These are phyloP conservation scores for Exocentrus adspersus DNA, from an alignment of 2,888 invertebrate species.

Conservation along the genomic window DNA sequence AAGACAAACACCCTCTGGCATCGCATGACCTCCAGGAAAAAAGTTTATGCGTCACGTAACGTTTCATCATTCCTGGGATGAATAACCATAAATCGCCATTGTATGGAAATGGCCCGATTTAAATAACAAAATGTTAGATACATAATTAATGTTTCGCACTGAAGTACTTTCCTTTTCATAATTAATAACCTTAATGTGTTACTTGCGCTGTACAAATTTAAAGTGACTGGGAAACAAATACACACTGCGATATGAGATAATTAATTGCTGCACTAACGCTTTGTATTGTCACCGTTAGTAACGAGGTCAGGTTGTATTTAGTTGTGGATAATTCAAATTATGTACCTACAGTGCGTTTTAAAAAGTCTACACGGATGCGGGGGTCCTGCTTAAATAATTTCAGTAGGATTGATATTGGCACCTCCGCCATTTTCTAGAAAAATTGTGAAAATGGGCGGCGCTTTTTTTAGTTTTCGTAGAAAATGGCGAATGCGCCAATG, in stretches of 20 bases:
- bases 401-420: no score
- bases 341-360: no score
- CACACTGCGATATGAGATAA: not conserved
- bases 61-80: not conserved
- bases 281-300: not conserved
- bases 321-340: no score
- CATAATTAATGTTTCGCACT: not conserved
- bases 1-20: no score
- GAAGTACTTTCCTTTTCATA: conserved; percentile 3
- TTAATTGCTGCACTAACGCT: not conserved
- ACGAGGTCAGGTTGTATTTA: not conserved
- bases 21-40: no score
- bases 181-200: not conserved
- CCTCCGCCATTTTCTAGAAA: no score
- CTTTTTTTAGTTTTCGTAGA: no score
- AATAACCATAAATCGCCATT: not conserved
- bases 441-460: no score
- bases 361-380: no score
- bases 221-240: not conserved
- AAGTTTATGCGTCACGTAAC: no score
- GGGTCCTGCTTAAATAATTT: no score
- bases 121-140: not conserved
- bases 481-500: no score
- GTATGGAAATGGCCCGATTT: not conserved
- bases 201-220: not conserved